phyloP scores from a whole-genome alignment of 2,888 invertebrate genomes.

The Quadroppia sp. region DNA sequence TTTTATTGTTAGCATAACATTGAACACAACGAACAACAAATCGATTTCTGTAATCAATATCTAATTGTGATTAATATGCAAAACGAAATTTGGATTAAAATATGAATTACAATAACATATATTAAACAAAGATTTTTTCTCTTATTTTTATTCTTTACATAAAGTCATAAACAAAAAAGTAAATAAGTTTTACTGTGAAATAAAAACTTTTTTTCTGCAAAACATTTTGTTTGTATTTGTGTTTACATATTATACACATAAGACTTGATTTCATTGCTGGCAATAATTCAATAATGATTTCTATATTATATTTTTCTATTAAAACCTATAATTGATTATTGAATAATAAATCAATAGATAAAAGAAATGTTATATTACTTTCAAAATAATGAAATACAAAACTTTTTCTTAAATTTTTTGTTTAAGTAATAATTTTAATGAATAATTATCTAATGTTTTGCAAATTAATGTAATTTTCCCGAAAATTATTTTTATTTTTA shows the following conservation, averaged over 20 bases:
- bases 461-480: slow-evolving; percentile 22
- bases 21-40: neutral
- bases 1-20: neutral
- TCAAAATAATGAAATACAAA: neutral
- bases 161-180: neutral
- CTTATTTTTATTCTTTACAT: neutral
- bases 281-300: slow-evolving; percentile 20
- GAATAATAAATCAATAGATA: slow-evolving; percentile 22
- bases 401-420: neutral
- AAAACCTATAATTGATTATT: slow-evolving; percentile 12
- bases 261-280: slow-evolving; percentile 12
- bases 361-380: neutral
- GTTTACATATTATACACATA: neutral
- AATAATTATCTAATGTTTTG: slow-evolving; percentile 32
- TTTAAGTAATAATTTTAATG: neutral
- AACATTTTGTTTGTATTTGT: neutral
- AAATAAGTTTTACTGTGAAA: neutral
- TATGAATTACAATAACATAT: neutral
- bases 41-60: slow-evolving; percentile 5
- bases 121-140: neutral
- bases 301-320: neutral
- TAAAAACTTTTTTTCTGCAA: neutral
- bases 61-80: neutral
- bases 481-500: neutral
- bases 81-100: neutral